Percentiles rank a stretch among this genome's conserved stretches.
phyloP scores from a whole-genome alignment of 2,113 vertebrate genomes.

The Plestiodon gilberti region DNA sequence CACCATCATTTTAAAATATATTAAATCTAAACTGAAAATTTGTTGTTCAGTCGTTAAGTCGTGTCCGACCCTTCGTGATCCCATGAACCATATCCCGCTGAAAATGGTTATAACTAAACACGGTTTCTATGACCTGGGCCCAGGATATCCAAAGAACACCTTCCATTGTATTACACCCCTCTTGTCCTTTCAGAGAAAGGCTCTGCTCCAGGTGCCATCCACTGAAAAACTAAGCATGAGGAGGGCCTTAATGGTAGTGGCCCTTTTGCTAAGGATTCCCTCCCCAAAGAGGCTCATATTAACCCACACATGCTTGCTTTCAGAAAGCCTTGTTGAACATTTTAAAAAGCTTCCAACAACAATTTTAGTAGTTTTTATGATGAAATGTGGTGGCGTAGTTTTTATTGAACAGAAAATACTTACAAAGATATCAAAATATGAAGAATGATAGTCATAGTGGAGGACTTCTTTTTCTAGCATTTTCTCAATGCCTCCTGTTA shows the following conservation, averaged over 20 bases:
- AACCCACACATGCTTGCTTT: not conserved
- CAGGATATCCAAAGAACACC: not conserved
- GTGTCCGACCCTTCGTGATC: no score
- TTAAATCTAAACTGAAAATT: no score
- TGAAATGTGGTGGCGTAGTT: not conserved
- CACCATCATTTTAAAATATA: no score
- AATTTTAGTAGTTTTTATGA: not conserved
- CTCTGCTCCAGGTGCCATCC: not conserved
- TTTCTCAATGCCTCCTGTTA: conserved; percentile 87
- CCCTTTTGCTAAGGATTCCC: not conserved
- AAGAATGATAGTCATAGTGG: conserved; percentile 90
- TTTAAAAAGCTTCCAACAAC: not conserved
- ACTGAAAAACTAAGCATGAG: not conserved
- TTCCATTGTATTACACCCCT: no score
- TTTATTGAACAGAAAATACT: conserved; percentile 65
- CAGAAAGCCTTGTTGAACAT: not conserved
- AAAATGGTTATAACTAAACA: not conserved
- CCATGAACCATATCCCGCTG: no score
- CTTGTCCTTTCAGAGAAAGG: not conserved
- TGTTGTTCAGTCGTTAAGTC: no score
- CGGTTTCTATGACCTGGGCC: not conserved
- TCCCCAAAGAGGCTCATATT: not conserved
- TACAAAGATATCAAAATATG: conserved; percentile 99
- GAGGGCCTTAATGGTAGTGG: not conserved
- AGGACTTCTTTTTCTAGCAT: conserved; percentile 90